Base-by-base conservation (phyloP, 1,140 invertebrate species). In the Sipha flava region DNA sequence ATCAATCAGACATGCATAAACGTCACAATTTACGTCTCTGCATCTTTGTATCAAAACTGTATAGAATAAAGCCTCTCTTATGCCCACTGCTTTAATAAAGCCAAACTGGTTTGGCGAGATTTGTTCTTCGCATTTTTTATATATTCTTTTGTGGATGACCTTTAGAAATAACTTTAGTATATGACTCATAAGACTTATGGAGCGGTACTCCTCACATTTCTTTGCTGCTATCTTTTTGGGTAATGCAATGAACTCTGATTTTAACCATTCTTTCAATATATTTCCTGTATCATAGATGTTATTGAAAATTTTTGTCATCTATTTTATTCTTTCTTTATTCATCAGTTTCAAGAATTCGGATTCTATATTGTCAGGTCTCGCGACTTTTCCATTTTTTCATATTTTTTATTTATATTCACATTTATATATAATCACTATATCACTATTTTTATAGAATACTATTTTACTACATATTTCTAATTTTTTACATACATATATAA, bases 151-250 rank as follows among this genome's bases (percentile, higher is more conserved):
- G 79, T 83, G 82, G n/a, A 83, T 81, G 37, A 83, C 80, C 73
- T 81, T 82, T n/a, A 83, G 45, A 54, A 83, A 82, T 47, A 82
- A 72, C 59, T 83, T 83, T 12, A 83, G 72, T 3, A 77, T 79
- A 73, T 81, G 81, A 47, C 68, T 79, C 80, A 82, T 83, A 21
- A 83, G 66, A 59, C 81, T 82, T 40, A 83, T 82, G 10, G 80
- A 81, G 49, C 81, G 64, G 73, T 83, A 80, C 34, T 82, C 81
- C 21, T 70, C 31, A 80, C 81, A 83, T 75, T 81, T 40, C n/a
- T 52, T 68, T 12, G 64, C 26, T 52, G 47, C 26, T n/a, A 23
- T 45, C 34, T 64, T 66, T 57, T 80, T 80, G 9, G 66, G 66
- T 37, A 80, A 40, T 31, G 66, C n/a, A 43, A 80, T 80, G 64